Base-by-base conservation (phyloP, 1,140 invertebrate genomes). In the Bombus cullumanus region DNA sequence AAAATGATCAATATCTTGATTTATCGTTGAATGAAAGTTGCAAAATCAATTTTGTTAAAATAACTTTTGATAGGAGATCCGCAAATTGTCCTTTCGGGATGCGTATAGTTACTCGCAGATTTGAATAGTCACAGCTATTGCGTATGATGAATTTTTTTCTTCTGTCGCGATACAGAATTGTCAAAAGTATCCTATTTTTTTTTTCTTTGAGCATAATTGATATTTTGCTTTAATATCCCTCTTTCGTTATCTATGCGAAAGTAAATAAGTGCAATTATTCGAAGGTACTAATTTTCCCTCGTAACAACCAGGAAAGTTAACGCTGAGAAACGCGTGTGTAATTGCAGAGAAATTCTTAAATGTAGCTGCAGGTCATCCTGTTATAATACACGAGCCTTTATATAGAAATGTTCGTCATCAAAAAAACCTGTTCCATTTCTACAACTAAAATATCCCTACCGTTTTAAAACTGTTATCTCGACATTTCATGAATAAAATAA, bases 301-400 rank as follows among this genome's bases (percentile, higher is more conserved):
- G 8, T 43, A 64, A 64, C 59, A 64, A 41, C 75, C 28, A n/a
- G 37, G 75, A 64, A 77, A 62, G 64, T n/a, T 77, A 64, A 37
- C 34, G 73, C 34, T 34, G 41, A 34, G 73, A 47, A 43, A 37
- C 37, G 28, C 37, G 57, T 62, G 31, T 25, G 18, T 41, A 43
- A 77, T 28, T 41, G 18, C 25, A 22, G 75, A 62, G 75, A 77
- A 77, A 77, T 74, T 74, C 34, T 37, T 64, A 77, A 77, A 31
- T 22, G 25, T 37, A 57, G 59, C 37, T 43, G 75, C 37, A 12
- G 28, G 28, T 28, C 22, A 62, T 31, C 34, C 68, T 25, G 22
- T n/a, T 57, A 34, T 37, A 15, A 31, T n/a, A 62, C 3, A 62
- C 28, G 6, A 2, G 4, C 5, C 18, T n/a, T 41, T 39, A 41